phyloP scores from a whole-genome alignment of 2,113 vertebrate genomes.

The Eira barbara region DNA sequence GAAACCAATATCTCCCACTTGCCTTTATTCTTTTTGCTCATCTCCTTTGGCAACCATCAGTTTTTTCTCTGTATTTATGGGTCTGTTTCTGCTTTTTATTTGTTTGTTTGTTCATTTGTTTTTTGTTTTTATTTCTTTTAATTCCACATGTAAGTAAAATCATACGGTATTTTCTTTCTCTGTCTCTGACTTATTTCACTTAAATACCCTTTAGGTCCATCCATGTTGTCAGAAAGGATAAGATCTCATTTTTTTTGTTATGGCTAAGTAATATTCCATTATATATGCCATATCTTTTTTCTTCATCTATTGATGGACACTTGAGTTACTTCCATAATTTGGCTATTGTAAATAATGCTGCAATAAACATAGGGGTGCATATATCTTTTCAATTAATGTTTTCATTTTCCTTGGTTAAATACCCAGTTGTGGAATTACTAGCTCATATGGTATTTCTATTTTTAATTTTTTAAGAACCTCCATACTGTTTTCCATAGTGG shows the following conservation, averaged over 20 bases:
- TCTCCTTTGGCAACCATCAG: neutral
- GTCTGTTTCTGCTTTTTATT: neutral
- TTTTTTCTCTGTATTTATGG: neutral
- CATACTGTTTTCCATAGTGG: neutral
- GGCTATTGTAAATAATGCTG: neutral
- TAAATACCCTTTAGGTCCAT: neutral
- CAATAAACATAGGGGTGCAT: neutral
- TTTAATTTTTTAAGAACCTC: neutral
- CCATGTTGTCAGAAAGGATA: neutral
- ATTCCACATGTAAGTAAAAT: neutral
- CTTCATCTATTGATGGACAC: neutral
- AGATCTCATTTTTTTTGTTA: neutral
- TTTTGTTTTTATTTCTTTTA: neutral
- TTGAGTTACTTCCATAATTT: neutral
- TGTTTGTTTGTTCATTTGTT: neutral
- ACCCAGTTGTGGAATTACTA: neutral
- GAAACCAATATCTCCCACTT: neutral
- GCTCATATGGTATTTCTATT: neutral
- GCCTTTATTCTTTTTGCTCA: neutral
- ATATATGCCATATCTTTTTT: neutral
- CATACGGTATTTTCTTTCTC: neutral
- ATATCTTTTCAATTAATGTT: neutral
- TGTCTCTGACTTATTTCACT: neutral
- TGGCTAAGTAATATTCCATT: neutral
- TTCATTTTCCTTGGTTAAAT: neutral